These are phyloP conservation scores for Mormyrus proboscirostris DNA, from an alignment of 2,797 vertebrate genomes.

Conservation along the genomic window DNA sequence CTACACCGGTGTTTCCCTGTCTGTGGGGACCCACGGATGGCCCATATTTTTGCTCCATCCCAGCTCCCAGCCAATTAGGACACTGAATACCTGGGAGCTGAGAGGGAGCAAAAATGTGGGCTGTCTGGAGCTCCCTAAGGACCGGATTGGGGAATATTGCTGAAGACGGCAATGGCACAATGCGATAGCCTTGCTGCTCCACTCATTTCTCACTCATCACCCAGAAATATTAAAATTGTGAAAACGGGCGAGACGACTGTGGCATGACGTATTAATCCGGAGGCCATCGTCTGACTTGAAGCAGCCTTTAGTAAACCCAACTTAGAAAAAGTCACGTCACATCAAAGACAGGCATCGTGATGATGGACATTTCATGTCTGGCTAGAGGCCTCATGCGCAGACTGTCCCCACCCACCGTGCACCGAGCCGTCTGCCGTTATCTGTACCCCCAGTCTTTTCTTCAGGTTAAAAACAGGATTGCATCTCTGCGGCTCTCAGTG, in stretches of 20 bases:
- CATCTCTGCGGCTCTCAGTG: neutral
- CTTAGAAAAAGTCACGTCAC: neutral
- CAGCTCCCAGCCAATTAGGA: neutral
- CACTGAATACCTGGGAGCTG: neutral
- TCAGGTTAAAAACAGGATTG: neutral
- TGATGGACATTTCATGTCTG: neutral
- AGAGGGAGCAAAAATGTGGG: neutral
- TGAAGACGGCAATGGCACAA: neutral
- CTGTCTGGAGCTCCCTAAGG: neutral
- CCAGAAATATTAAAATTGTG: neutral
- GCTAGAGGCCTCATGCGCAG: neutral
- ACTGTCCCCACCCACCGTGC: neutral
- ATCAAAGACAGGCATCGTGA: neutral
- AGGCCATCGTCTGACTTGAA: neutral
- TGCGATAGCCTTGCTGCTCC: neutral
- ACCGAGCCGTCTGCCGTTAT: neutral
- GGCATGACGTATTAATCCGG: neutral
- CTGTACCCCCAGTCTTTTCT: neutral
- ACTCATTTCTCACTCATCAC: neutral
- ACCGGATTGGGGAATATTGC: neutral
- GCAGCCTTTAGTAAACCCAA: neutral
- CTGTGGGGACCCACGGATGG: neutral
- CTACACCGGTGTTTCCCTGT: neutral
- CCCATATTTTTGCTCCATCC: neutral
- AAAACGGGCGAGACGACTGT: neutral